Evolutionary conservation across 2,113 vertebrate genomes (phyloP).

Genomic region (Origma solitaria): DNA sequence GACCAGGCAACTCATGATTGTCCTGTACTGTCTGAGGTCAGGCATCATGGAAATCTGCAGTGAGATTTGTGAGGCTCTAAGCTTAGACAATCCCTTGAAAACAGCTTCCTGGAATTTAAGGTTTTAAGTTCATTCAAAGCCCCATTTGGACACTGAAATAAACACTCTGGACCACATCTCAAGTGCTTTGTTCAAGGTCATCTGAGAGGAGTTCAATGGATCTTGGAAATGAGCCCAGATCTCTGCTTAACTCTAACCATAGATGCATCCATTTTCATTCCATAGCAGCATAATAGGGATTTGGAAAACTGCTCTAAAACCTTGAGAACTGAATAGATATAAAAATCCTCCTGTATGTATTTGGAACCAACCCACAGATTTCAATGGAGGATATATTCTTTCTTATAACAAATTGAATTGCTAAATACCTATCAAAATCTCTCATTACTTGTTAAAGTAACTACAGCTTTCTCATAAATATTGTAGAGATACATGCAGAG

Average conservation of each 20-base stretch:
- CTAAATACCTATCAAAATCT: slow-evolving; percentile 15
- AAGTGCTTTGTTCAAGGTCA: slow-evolving; percentile 52
- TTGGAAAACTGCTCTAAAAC: slow-evolving; percentile 39
- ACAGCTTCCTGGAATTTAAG: slow-evolving; percentile 20
- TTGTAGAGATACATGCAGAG: slow-evolving; percentile 26
- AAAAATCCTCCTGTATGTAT: not conserved
- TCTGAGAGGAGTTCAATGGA: slow-evolving; percentile 26
- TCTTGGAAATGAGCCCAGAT: slow-evolving; percentile 53
- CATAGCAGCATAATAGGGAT: not conserved
- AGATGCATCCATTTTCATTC: slow-evolving; percentile 57
- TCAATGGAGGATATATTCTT: not conserved
- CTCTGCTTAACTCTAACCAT: slow-evolving; percentile 35
- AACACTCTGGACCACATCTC: slow-evolving; percentile 36
- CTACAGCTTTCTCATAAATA: slow-evolving; percentile 40
- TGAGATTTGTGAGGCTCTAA: not conserved
- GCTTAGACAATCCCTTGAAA: slow-evolving; percentile 20
- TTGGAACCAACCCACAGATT: not conserved
- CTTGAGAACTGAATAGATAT: slow-evolving; percentile 30
- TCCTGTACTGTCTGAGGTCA: not conserved
- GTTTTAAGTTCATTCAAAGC: slow-evolving; percentile 31
- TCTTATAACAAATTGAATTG: not conserved
- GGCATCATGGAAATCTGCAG: not conserved
- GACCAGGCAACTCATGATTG: not conserved
- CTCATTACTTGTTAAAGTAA: slow-evolving; percentile 22
- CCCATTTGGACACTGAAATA: slow-evolving; percentile 42